These are phyloP conservation scores for Phortica okadai DNA, from an alignment of 2,888 invertebrate genomes.

Conservation along the genomic window DNA sequence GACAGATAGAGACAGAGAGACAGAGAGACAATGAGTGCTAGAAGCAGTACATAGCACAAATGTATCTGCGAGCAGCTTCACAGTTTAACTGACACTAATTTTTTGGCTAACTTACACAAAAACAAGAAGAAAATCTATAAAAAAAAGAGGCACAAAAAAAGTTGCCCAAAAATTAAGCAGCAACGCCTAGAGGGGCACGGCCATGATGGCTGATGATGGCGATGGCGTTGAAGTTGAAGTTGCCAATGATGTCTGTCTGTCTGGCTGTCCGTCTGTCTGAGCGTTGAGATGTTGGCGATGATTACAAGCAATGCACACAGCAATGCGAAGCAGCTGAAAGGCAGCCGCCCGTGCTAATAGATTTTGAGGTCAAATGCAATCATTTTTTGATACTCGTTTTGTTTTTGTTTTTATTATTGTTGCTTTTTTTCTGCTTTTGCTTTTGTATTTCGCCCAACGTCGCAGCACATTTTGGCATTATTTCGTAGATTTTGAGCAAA, in stretches of 20 bases:
- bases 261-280: too few species aligned
- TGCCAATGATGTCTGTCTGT: background rate
- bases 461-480: constrained; percentile 23
- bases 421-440: constrained; percentile 24
- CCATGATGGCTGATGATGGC: background rate
- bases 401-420: constrained; percentile 30
- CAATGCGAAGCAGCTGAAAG: constrained; percentile 24
- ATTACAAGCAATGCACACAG: constrained; percentile 56
- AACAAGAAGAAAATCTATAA: constrained; percentile 42
- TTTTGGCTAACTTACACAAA: constrained; percentile 50
- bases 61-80: constrained; percentile 60
- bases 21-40: background rate
- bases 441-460: constrained; percentile 23
- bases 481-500: constrained; percentile 23
- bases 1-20: constrained; percentile 37
- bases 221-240: background rate
- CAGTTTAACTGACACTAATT: constrained; percentile 71
- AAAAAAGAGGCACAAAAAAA: constrained; percentile 33
- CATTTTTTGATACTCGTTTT: constrained; percentile 44
- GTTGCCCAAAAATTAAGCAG: constrained; percentile 40
- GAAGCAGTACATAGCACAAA: constrained; percentile 59
- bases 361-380: constrained; percentile 72
- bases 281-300: constrained; percentile 27
- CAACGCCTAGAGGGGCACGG: constrained; percentile 43
- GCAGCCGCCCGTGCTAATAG: constrained; percentile 71